Percentiles rank a stretch among this genome's conserved stretches.
Evolutionary conservation across 2,797 vertebrate genomes (phyloP).

Genomic region (Sandelia bainsii): DNA sequence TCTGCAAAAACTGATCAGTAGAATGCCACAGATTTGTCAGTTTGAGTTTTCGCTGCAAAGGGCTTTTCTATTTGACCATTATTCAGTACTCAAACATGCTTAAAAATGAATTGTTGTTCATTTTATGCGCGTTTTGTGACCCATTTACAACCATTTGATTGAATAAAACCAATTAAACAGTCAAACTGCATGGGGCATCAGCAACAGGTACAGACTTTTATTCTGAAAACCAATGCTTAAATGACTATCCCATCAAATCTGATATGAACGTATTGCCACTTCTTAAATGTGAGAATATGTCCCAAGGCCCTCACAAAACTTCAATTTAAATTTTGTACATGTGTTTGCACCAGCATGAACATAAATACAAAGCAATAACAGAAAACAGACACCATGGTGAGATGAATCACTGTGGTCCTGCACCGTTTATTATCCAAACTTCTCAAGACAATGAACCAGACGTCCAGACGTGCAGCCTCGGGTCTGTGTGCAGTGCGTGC

Average conservation of each 20-base stretch:
- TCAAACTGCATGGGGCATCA: not conserved
- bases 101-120: too few species aligned
- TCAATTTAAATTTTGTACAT: not conserved
- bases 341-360: not conserved
- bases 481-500: conserved; percentile 28
- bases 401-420: conserved; percentile 28
- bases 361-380: not conserved
- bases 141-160: too few species aligned
- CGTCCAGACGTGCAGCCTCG: conserved; percentile 45
- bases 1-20: too few species aligned
- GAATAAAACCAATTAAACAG: too few species aligned
- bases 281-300: not conserved
- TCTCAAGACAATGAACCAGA: conserved; percentile 39
- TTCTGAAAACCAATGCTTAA: not conserved
- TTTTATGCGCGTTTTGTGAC: too few species aligned
- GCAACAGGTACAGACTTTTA: not conserved
- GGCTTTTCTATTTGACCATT: too few species aligned
- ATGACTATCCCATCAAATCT: not conserved
- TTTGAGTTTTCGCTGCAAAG: too few species aligned
- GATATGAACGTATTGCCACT: not conserved
- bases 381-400: not conserved
- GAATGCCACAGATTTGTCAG: too few species aligned
- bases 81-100: too few species aligned
- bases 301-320: not conserved
- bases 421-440: conserved; percentile 22